These are phyloP conservation scores for Jaculus jaculus DNA, from an alignment of 2,113 vertebrate genomes.

Conservation along the genomic window DNA sequence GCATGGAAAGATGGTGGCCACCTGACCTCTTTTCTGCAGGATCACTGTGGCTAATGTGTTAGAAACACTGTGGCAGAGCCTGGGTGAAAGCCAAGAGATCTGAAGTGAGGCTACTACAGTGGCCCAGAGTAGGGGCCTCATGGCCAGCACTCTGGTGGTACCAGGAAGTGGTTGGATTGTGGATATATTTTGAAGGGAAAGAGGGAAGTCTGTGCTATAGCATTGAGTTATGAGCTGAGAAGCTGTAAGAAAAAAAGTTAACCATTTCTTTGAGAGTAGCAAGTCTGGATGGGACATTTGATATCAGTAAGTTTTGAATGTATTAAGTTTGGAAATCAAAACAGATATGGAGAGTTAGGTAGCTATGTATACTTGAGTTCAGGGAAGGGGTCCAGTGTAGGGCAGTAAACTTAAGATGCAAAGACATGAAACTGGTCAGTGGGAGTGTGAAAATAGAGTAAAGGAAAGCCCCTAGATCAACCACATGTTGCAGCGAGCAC, in stretches of 20 bases:
- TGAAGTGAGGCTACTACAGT: neutral
- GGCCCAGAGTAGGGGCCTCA: neutral
- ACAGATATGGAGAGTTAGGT: neutral
- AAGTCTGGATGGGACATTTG: neutral
- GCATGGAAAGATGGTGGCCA: neutral
- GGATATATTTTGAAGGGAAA: too few species aligned
- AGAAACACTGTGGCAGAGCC: neutral
- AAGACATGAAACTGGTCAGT: neutral
- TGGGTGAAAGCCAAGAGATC: neutral
- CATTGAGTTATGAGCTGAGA: neutral
- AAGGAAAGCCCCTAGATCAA: neutral
- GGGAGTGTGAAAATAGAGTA: neutral
- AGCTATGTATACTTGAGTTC: neutral
- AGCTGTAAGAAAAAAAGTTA: too few species aligned
- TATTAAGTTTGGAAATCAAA: neutral
- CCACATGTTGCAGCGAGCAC: neutral
- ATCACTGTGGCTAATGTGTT: neutral
- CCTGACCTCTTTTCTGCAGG: neutral
- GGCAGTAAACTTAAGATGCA: neutral
- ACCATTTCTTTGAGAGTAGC: neutral
- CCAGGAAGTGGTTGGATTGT: neutral
- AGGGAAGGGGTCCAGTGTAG: neutral
- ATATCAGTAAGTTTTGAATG: neutral
- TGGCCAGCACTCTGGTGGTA: neutral
- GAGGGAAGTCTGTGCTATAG: neutral